Conservation (phyloP, 1,140 invertebrate species). For the Dreissena polymorpha region DNA sequence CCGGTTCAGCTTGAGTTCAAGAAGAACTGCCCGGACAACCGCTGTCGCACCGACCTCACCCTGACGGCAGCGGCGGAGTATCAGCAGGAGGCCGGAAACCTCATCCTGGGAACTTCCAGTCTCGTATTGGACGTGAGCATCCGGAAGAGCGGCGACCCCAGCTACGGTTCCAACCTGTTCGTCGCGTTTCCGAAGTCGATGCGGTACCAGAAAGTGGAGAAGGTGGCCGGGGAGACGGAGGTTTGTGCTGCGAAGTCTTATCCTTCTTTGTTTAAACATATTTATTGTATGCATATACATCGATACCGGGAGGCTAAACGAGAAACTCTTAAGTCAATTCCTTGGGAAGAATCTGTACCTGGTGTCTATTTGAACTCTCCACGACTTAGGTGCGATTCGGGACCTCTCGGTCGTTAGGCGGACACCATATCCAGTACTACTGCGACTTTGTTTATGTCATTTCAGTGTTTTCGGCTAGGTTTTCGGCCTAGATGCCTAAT, state of each 20-base stretch:
- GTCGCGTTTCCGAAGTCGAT: conserved; percentile 30
- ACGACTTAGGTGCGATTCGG: no score
- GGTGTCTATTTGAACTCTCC: no score
- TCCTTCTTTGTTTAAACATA: no score
- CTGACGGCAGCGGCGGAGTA: conserved; percentile 12
- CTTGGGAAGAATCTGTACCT: no score
- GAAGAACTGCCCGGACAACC: conserved; percentile 45
- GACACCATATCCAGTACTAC: no score
- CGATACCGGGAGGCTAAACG: no score
- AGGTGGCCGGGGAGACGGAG: neutral
- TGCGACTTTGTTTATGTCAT: no score
- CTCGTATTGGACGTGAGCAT: conserved; percentile 30
- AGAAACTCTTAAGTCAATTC: no score
- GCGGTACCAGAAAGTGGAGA: conserved; percentile 32
- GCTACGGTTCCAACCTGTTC: conserved; percentile 49
- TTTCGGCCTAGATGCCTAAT: no score
- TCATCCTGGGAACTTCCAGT: neutral
- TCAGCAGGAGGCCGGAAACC: neutral
- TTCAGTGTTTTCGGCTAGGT: no score
- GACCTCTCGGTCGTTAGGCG: no score
- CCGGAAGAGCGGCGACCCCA: conserved; percentile 33
- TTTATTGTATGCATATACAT: no score
- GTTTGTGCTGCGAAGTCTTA: neutral
- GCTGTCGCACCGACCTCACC: conserved; percentile 31
- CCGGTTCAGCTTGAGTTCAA: conserved; percentile 41